These are phyloP conservation scores for Cryptomyrus ogoouensis DNA, from an alignment of 2,113 vertebrate genomes.

Conservation along the genomic window DNA sequence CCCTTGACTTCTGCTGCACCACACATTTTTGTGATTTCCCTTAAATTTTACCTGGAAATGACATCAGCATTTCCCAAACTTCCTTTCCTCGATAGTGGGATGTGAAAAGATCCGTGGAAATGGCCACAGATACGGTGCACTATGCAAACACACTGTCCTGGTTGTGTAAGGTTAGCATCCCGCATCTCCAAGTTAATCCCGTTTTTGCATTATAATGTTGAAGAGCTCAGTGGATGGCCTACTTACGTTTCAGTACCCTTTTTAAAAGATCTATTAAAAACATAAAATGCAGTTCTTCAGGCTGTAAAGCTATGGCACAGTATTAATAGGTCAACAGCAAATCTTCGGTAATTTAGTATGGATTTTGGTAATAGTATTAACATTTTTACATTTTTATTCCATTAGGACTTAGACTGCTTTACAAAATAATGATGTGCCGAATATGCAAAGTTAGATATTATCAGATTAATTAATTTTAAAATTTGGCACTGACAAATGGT, in stretches of 20 bases:
- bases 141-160: not conserved
- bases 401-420: not conserved
- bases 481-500: slow-evolving; percentile 34
- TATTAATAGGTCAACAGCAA: not conserved
- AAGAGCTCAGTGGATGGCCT: not conserved
- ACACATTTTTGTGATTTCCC: not conserved
- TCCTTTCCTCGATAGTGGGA: not conserved
- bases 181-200: not conserved
- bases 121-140: not conserved
- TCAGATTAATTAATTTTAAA: not conserved
- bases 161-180: not conserved
- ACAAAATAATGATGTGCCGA: not conserved
- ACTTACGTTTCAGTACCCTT: not conserved
- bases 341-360: not conserved
- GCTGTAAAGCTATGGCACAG: not conserved
- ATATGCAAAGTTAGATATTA: not conserved
- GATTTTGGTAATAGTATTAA: not conserved
- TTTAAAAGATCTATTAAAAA: not conserved
- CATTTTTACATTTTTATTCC: not conserved
- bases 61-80: not conserved
- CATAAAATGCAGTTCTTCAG: not conserved
- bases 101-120: not conserved
- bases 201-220: not conserved
- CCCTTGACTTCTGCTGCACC: not conserved
- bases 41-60: not conserved